Evolutionary conservation across 2,888 invertebrate genomes (phyloP).

Genomic region (Lepetodrilus schrolli): DNA sequence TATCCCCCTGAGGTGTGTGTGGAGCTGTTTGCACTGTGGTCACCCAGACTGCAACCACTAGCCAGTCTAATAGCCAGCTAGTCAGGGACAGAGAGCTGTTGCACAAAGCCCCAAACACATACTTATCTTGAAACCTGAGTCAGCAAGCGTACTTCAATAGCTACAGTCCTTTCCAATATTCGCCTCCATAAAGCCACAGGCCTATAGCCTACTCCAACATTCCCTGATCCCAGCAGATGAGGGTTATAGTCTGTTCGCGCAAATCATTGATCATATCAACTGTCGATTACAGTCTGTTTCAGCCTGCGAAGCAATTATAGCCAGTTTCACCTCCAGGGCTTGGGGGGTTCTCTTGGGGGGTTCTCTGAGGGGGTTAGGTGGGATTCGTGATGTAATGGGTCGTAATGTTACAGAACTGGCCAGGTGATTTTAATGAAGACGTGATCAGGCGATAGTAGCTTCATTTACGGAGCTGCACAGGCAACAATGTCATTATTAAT

Average conservation of each 20-base stretch:
- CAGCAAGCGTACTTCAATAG: conserved; percentile 23
- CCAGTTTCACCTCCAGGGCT: background rate
- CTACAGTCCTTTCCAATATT: conserved; percentile 20
- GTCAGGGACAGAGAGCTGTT: too few species aligned
- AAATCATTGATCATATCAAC: conserved; percentile 29
- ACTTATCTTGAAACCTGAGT: conserved; percentile 24
- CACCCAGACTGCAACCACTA: too few species aligned
- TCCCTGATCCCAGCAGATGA: background rate
- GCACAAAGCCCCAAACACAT: conserved; percentile 17
- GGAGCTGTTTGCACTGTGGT: too few species aligned
- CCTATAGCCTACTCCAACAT: conserved; percentile 9
- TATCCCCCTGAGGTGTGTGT: too few species aligned
- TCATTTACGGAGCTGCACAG: too few species aligned
- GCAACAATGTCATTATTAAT: too few species aligned
- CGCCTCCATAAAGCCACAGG: background rate
- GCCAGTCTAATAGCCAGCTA: too few species aligned
- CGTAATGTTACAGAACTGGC: too few species aligned
- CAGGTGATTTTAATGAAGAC: too few species aligned
- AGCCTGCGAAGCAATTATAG: background rate
- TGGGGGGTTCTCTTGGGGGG: background rate
- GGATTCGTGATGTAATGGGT: too few species aligned
- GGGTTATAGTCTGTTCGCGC: conserved; percentile 1
- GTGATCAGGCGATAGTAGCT: too few species aligned
- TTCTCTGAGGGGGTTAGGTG: background rate
- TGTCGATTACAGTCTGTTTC: conserved; percentile 3